Base-by-base conservation (phyloP, 2,888 invertebrate species). In the Trichogramma dendrolimi region DNA sequence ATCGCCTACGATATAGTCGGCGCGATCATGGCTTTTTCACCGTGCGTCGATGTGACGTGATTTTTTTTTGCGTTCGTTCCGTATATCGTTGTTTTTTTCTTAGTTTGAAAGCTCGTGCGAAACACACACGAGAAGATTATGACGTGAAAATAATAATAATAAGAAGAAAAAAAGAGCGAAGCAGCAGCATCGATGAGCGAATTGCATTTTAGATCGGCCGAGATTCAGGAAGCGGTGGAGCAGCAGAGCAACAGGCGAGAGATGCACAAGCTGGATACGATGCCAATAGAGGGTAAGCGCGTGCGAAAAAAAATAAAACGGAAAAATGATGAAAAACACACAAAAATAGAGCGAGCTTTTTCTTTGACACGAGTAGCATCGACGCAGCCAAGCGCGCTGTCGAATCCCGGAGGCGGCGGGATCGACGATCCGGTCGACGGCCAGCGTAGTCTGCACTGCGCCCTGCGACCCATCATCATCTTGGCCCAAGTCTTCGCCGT, bases 401-500 rank as follows among this genome's bases (percentile, higher is more conserved):
- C 57, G 48, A 63, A 61, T 66, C 58, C 58, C 38, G 61, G 60
- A 14, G 14, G 14, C 1, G 14, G 14, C 14, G 14, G 14, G 1
- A 1, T 14, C 6, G 63, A 52, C 38, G 60, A 66, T 55, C 58
- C 63, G 5, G 11, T 61, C 43, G 61, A 61, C n/a, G 60, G 69
- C 56, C 69, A 69, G 4, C 81, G 82, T 58, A 81, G 81, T 48
- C 75, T 84, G 46, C 82, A 83, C 66, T 73, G 80, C 51, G 81
- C 83, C 6, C 71, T 84, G 55, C 79, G 80, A 40, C 82, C 84
- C 2, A 81, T 84, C 60, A 71, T 85, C 55, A 71, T 80, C 43
- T 62, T 84, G 49, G 82, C 83, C 0, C 83, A 83, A 68, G 80
- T 80, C 59, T 81, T 84, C 64, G 83, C 82, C 39, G 72, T 84